These are phyloP conservation scores for Gila robusta DNA, from an alignment of 2,797 vertebrate genomes.

Conservation along the genomic window DNA sequence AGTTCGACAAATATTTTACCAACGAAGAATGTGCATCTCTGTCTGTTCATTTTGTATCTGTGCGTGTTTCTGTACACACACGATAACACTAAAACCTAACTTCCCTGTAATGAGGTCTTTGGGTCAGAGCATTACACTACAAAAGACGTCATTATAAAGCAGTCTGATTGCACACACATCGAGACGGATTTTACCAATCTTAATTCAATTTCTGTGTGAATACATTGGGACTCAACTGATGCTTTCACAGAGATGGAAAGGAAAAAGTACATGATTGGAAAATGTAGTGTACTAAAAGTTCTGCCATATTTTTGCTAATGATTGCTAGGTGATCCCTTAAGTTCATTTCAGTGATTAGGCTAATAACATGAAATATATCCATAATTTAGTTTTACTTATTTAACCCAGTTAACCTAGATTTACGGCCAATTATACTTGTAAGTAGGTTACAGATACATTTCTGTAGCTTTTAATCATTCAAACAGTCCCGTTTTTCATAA, in stretches of 20 bases:
- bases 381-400: background rate
- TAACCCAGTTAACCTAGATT: background rate
- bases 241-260: conserved; percentile 14
- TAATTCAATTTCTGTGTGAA: conserved; percentile 78
- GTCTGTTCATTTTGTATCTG: background rate
- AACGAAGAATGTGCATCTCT: background rate
- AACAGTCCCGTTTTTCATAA: background rate
- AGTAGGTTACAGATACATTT: no score
- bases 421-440: background rate
- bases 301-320: background rate
- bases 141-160: conserved; percentile 72
- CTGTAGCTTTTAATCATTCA: background rate
- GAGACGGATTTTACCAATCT: conserved; percentile 72
- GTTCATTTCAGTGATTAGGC: background rate
- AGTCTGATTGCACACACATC: conserved; percentile 78
- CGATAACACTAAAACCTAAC: conserved; percentile 67
- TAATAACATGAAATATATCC: background rate
- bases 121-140: conserved; percentile 60
- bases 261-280: background rate
- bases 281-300: background rate
- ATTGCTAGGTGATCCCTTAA: background rate
- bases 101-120: conserved; percentile 66
- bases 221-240: background rate
- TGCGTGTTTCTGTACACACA: conserved; percentile 3
- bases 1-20: background rate